Percentiles rank a stretch among this genome's conserved stretches.
Conservation (phyloP, 2,113 vertebrate genomes). For the Plestiodon gilberti region DNA sequence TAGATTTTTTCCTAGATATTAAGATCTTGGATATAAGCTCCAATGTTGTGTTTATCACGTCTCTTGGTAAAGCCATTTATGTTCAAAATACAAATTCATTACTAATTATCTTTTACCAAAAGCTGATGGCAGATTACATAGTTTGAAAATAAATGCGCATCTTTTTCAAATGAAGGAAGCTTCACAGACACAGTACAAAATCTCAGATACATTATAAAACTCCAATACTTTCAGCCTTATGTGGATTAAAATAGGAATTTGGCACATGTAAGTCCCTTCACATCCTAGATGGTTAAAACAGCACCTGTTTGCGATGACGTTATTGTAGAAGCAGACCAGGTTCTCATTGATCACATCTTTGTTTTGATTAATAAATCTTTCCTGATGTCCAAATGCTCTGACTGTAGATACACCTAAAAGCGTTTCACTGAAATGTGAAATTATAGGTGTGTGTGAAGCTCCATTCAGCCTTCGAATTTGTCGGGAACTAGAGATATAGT, state of each 20-base stretch:
- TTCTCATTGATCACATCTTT: conserved; percentile 70
- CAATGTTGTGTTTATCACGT: background rate
- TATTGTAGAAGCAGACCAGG: conserved; percentile 75
- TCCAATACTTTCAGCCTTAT: background rate
- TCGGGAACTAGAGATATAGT: conserved; percentile 63
- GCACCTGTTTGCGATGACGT: conserved; percentile 72
- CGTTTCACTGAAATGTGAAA: conserved; percentile 73
- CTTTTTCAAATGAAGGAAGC: background rate
- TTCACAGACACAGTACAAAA: background rate
- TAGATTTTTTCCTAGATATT: too few species aligned
- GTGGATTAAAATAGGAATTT: background rate
- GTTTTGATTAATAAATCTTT: conserved; percentile 69
- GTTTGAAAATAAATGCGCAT: background rate
- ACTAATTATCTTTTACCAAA: background rate
- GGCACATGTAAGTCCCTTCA: background rate
- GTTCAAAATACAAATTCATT: too few species aligned
- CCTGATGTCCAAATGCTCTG: conserved; percentile 66
- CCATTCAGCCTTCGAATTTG: conserved; percentile 60
- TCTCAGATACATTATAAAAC: background rate
- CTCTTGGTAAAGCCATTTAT: conserved; percentile 1
- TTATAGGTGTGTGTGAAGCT: conserved; percentile 55
- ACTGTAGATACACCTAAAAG: conserved; percentile 59
- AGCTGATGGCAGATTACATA: background rate
- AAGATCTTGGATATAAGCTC: background rate
- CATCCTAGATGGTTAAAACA: background rate